These are phyloP conservation scores for Drosophila leonis DNA, from an alignment of 2,888 invertebrate species.

Conservation along the genomic window DNA sequence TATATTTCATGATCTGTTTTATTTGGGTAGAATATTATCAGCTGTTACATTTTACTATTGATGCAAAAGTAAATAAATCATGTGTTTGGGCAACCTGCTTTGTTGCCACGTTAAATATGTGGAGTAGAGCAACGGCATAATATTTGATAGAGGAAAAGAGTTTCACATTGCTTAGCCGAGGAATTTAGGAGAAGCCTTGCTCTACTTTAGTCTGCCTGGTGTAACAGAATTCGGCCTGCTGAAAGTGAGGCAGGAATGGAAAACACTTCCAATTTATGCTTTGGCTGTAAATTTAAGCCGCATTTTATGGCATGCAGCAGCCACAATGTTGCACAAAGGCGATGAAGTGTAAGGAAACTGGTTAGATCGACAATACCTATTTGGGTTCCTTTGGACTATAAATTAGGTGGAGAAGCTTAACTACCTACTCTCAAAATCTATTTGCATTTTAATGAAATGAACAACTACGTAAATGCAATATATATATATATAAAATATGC, in stretches of 20 bases:
- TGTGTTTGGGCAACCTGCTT: background rate
- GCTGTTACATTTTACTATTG: background rate
- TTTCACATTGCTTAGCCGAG: background rate
- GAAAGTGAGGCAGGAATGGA: constrained; percentile 4
- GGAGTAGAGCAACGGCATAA: too few species aligned
- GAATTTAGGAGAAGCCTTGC: background rate
- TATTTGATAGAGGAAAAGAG: background rate
- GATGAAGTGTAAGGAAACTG: constrained; percentile 18
- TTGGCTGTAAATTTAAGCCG: constrained; percentile 32
- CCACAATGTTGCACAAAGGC: constrained; percentile 41
- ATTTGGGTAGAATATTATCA: background rate
- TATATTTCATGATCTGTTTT: background rate
- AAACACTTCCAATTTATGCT: constrained; percentile 38
- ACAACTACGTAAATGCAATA: constrained; percentile 6
- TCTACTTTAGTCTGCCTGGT: background rate
- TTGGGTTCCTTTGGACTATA: constrained; percentile 18
- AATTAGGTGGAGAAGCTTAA: constrained; percentile 13
- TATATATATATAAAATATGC: background rate
- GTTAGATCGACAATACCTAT: constrained; percentile 10
- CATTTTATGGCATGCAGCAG: constrained; percentile 20
- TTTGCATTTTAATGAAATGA: constrained; percentile 19
- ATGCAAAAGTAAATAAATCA: background rate
- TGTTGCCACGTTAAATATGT: too few species aligned
- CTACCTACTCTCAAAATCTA: background rate
- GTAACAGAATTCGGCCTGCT: background rate